Percentiles rank a stretch among this genome's conserved stretches.
Evolutionary conservation across 2,797 vertebrate genomes (phyloP).

Genomic region (Gallinago solitaria): DNA sequence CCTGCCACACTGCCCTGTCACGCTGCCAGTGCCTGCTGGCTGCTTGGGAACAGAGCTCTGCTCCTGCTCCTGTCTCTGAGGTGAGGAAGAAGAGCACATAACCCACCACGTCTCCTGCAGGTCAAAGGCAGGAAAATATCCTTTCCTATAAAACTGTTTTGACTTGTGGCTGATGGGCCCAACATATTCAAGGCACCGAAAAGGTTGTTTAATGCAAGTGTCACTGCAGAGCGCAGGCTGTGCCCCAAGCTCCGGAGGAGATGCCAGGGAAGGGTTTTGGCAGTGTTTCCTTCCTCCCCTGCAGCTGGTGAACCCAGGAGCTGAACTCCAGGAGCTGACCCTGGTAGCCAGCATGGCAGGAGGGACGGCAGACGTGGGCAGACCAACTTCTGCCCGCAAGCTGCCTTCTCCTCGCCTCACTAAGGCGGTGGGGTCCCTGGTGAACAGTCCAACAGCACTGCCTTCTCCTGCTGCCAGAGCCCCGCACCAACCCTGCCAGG

Average conservation of each 20-base stretch:
- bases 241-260: background rate
- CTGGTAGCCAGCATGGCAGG: background rate
- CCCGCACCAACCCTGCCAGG: fast-evolving
- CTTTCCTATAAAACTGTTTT: background rate
- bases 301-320: background rate
- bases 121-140: background rate
- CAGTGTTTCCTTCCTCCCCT: background rate
- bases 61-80: background rate
- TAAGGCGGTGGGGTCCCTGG: background rate
- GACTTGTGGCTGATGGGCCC: background rate
- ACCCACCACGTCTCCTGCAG: fast-evolving
- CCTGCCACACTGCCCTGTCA: background rate
- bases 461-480: background rate
- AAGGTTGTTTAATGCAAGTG: background rate
- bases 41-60: fast-evolving
- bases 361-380: background rate
- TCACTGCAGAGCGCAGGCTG: background rate
- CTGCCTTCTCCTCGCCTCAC: background rate
- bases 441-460: fast-evolving
- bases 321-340: background rate
- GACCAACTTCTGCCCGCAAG: background rate
- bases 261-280: background rate
- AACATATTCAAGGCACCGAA: background rate
- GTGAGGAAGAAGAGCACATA: background rate
- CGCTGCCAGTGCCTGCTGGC: background rate